Conservation (phyloP, 2,888 invertebrate species). For the Xestia c-nigrum region DNA sequence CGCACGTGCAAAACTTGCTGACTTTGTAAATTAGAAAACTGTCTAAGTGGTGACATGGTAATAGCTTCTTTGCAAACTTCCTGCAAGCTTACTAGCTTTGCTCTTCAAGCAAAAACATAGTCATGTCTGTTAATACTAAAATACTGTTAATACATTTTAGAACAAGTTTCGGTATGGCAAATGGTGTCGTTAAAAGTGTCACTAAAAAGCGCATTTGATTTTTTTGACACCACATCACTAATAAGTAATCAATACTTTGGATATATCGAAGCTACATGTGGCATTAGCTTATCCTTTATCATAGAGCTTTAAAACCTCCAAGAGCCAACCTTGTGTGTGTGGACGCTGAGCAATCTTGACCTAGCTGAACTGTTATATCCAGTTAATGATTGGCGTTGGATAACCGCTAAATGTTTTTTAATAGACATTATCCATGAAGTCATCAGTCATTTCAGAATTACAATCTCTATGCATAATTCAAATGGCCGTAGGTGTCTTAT, state of each 20-base stretch:
- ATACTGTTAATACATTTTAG: not conserved
- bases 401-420: constrained; percentile 57
- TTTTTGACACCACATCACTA: not conserved
- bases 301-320: constrained; percentile 64
- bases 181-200: not conserved
- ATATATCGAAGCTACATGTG: not conserved
- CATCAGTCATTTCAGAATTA: constrained; percentile 50
- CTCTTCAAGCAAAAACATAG: constrained; percentile 7
- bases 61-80: constrained; percentile 26
- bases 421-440: constrained; percentile 39
- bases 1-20: constrained; percentile 30
- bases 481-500: constrained; percentile 17
- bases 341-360: constrained; percentile 74
- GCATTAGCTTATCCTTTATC: constrained; percentile 33
- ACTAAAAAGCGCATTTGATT: not conserved
- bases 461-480: constrained; percentile 30
- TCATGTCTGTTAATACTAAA: not conserved
- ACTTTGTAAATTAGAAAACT: constrained; percentile 45
- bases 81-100: constrained; percentile 15
- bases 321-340: constrained; percentile 63
- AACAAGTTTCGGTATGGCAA: not conserved
- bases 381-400: constrained; percentile 63
- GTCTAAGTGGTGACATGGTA: constrained; percentile 27
- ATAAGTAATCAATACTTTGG: not conserved
- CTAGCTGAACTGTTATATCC: constrained; percentile 60